Percentiles rank a stretch among this genome's conserved stretches.
phyloP scores from a whole-genome alignment of 2,797 vertebrate species.

The Silurus lanzhouensis region DNA sequence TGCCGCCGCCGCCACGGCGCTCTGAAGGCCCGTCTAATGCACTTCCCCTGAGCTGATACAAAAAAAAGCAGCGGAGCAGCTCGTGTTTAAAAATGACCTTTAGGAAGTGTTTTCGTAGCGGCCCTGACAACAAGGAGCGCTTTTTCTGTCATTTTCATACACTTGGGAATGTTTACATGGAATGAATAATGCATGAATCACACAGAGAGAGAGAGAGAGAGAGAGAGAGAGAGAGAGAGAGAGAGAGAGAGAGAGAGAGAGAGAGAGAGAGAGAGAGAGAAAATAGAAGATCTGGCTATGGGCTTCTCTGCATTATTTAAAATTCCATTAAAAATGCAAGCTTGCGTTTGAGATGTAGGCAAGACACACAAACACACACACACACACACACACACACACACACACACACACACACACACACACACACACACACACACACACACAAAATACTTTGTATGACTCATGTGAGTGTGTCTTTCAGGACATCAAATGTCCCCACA shows the following conservation, averaged over 20 bases:
- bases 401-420: too few species aligned
- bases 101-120: slow-evolving; percentile 10
- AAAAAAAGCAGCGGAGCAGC: too few species aligned
- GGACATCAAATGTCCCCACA: neutral
- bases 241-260: too few species aligned
- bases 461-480: neutral
- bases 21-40: neutral
- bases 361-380: slow-evolving; percentile 40
- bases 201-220: neutral
- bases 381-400: neutral
- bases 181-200: slow-evolving; percentile 15
- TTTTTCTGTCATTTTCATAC: slow-evolving; percentile 28
- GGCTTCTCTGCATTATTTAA: slow-evolving; percentile 75
- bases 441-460: too few species aligned
- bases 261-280: too few species aligned
- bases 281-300: slow-evolving; percentile 45
- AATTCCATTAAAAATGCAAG: slow-evolving; percentile 77
- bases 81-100: slow-evolving; percentile 18
- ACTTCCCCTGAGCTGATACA: neutral
- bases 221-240: too few species aligned
- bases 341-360: slow-evolving; percentile 70
- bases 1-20: too few species aligned
- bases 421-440: too few species aligned
- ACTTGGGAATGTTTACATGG: slow-evolving; percentile 33
- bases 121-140: slow-evolving; percentile 5